Base-by-base conservation (phyloP, 2,797 vertebrate species). In the Hybognathus amarus region DNA sequence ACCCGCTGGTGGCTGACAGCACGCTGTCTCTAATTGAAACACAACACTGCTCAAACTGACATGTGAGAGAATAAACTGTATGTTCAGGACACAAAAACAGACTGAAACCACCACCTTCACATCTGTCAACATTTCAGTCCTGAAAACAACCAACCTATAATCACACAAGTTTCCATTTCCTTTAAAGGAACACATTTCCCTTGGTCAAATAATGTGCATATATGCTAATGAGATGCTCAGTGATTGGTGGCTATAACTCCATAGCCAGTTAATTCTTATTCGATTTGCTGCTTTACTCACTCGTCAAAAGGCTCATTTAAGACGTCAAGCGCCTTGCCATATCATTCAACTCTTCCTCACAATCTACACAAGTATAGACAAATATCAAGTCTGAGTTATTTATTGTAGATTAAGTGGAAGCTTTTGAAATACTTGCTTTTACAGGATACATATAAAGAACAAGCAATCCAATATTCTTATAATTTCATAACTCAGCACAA, bases 41-140 rank as follows among this genome's bases (percentile, higher is more conserved):
- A 15, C 56, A 64, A 42, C 40, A 24, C 54, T 77, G 56, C 75
- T 77, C 56, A 64, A 77, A 77, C 38, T 77, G 75, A 45, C 75
- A 77, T 64, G 17, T 42, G 24, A 63, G 75, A 63, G 42, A 45
- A 77, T 77, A 64, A 64, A 3, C 56, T 77, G 56, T 47, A 22
- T 47, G 56, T 77, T 45, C 56, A 77, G 56, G 40, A 63, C 54
- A 77, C 38, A 64, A 42, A 61, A 63, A 61, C 54, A 77, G n/a
- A 2, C 24, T 22, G 54, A 45, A 47, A 30, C 15, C 38, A 45
- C 38, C 54, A 77, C 75, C 38, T 77, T 77, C 56, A 77, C 56
- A 61, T 77, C 75, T 77, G 75, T 10, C 75, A 63, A 77, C 40
- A 77, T 63, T 27, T 40, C 75, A 45, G 75, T 24, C 15, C 13